Evolutionary conservation across 2,888 invertebrate genomes (phyloP).

Genomic region (Tromatobia lineatoria): DNA sequence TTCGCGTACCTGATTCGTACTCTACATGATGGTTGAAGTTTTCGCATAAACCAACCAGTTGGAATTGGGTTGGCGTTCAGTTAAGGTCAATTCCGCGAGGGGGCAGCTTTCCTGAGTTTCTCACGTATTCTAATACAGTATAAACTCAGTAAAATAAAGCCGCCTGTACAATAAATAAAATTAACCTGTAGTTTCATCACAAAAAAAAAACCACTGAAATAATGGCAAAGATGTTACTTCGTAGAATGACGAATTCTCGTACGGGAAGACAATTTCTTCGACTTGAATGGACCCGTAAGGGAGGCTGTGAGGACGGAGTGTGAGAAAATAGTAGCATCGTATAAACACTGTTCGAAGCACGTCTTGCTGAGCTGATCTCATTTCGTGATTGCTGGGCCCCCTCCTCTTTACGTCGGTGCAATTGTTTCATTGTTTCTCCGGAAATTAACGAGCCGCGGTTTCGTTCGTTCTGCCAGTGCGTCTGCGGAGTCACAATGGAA

Average conservation of each 20-base stretch:
- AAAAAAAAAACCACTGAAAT: no score
- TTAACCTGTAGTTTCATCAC: no score
- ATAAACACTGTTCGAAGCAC: slow-evolving; percentile 57
- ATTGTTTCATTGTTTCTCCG: slow-evolving; percentile 74
- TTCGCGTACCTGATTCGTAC: no score
- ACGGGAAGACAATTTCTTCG: slow-evolving; percentile 25
- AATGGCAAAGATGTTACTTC: background rate
- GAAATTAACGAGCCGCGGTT: slow-evolving; percentile 71
- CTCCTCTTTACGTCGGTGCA: slow-evolving; percentile 51
- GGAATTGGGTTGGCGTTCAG: no score
- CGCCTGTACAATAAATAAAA: no score
- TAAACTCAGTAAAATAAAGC: no score
- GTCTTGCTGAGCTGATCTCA: slow-evolving; percentile 70
- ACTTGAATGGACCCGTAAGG: slow-evolving; percentile 18
- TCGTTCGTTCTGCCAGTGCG: slow-evolving; percentile 54
- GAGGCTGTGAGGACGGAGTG: slow-evolving; percentile 8
- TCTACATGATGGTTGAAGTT: no score
- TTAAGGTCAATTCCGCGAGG: no score
- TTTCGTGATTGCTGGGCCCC: slow-evolving; percentile 67
- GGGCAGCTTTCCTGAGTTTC: no score
- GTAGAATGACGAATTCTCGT: slow-evolving; percentile 11
- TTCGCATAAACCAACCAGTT: no score
- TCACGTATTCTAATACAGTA: no score
- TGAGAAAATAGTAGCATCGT: slow-evolving; percentile 50
- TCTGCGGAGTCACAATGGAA: slow-evolving; percentile 39